A percentile compares a stretch with the other conserved stretches of the same genome.
Conservation (phyloP, 2,113 vertebrate species). For the Psittacula cyanocephala region DNA sequence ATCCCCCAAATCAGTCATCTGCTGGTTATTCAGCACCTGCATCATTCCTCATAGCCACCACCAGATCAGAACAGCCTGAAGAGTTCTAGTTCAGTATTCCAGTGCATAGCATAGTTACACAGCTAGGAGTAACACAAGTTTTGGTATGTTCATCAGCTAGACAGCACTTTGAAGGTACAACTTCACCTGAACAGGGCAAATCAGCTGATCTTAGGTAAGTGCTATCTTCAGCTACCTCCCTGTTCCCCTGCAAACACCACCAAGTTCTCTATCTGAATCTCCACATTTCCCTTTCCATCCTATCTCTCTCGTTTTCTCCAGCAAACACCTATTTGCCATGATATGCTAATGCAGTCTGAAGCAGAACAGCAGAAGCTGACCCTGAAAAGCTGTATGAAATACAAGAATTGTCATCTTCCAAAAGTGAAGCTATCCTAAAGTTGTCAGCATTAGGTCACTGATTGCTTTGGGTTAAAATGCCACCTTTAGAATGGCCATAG, state of each 20-base stretch:
- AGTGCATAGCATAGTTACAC: neutral
- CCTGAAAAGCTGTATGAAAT: neutral
- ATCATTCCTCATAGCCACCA: neutral
- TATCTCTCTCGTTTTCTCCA: neutral
- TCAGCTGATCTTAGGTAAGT: neutral
- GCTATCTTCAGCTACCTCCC: neutral
- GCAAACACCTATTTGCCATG: neutral
- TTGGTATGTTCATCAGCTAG: neutral
- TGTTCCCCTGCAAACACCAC: neutral
- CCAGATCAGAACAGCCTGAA: neutral
- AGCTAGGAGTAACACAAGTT: neutral
- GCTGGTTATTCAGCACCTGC: neutral
- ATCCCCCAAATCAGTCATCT: neutral
- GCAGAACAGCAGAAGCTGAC: neutral
- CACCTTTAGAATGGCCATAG: neutral
- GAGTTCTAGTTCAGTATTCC: neutral
- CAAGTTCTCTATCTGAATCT: neutral
- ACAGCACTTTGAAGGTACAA: neutral
- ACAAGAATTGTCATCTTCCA: neutral
- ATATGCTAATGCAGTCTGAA: neutral
- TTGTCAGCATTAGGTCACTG: fast-evolving
- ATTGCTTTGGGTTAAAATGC: neutral
- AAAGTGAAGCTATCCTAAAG: neutral
- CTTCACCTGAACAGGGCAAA: neutral
- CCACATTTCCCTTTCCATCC: neutral